Conservation (phyloP, 1,140 invertebrate species). For the honey bee (Apis mellifera) region Amel_HAv3.1 CM009940.2:9572501-9573000, state of each 20-base stretch:
- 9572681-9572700: conserved; percentile 13
- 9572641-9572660: conserved; percentile 42
- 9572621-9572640: conserved; percentile 58
- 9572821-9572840: not conserved
- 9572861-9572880: conserved; percentile 13
- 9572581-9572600: conserved; percentile 42
- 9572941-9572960: not conserved
- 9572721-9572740: not conserved
- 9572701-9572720: conserved; percentile 4
- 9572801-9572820: not conserved
- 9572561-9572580: conserved; percentile 22
- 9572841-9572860: not conserved
- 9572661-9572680: conserved; percentile 24
- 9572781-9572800: not conserved
- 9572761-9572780: not conserved
- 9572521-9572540: conserved; percentile 10
- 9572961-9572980: not conserved
- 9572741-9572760: conserved; percentile 40
- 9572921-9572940: too few species aligned
- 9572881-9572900: conserved; percentile 10
- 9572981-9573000: conserved; percentile 3
- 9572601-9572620: conserved; percentile 59
- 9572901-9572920: too few species aligned
- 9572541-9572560: conserved; percentile 29
- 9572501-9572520: too few species aligned